phyloP scores from a whole-genome alignment of 2,797 vertebrate genomes.

The Hydrocynus forskahlii region DNA sequence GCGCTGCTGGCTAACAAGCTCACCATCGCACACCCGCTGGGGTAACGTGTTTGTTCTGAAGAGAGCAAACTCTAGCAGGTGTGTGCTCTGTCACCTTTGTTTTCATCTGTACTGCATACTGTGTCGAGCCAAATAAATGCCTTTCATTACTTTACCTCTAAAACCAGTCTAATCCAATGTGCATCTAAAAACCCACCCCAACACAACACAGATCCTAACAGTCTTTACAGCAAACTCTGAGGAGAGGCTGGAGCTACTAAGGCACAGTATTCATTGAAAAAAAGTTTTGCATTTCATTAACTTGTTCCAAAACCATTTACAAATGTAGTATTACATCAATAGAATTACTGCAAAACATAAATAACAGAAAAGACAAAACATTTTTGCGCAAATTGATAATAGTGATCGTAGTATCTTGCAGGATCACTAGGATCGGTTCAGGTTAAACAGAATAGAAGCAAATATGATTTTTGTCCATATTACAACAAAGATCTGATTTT shows the following conservation, averaged over 20 bases:
- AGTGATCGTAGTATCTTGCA: no score
- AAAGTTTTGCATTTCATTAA: no score
- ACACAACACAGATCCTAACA: background rate
- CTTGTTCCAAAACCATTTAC: no score
- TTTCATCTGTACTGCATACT: background rate
- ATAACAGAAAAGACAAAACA: no score
- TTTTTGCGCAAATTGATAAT: no score
- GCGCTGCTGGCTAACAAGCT: conserved; percentile 2
- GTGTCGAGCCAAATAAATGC: background rate
- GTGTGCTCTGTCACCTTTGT: background rate
- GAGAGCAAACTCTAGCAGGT: background rate
- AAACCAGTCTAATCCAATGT: background rate
- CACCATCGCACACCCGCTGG: conserved; percentile 24
- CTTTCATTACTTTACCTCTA: background rate
- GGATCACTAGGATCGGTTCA: no score
- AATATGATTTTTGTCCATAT: no score
- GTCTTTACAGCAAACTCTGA: background rate
- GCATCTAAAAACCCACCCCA: background rate
- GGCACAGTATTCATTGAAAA: background rate
- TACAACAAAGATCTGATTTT: no score
- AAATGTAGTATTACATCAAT: no score
- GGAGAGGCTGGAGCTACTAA: background rate
- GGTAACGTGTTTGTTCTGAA: conserved; percentile 53
- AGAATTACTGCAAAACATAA: no score
- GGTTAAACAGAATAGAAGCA: no score